These are phyloP conservation scores for Dendronephthya gigantea DNA, from an alignment of 64 coral and sea anemone species.

Conservation along the genomic window DNA sequence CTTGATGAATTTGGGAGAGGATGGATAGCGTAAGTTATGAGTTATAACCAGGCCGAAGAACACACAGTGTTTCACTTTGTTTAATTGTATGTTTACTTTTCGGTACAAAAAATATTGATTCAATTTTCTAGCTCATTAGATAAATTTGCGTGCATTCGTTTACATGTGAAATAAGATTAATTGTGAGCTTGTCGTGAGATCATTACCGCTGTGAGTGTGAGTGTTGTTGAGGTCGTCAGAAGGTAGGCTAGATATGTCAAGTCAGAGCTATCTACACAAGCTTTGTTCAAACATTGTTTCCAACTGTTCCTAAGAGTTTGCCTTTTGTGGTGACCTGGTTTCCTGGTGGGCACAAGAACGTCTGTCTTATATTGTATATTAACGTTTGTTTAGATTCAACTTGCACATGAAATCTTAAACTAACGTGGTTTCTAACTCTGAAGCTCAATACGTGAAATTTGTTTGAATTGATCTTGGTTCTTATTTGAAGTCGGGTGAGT, in stretches of 20 bases:
- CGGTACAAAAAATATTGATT: not conserved
- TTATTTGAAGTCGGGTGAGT: too few relatives aligned
- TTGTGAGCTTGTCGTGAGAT: not conserved
- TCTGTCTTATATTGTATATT: not conserved
- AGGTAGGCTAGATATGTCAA: not conserved
- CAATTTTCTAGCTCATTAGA: slow-evolving; percentile 1
- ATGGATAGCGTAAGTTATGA: too few relatives aligned
- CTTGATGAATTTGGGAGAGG: too few relatives aligned
- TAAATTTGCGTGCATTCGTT: not conserved
- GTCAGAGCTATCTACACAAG: not conserved
- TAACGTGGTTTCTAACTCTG: not conserved
- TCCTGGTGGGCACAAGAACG: not conserved
- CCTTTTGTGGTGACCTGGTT: not conserved
- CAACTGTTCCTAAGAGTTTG: not conserved
- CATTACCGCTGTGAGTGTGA: not conserved
- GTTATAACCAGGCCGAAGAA: not conserved
- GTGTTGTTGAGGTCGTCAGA: not conserved
- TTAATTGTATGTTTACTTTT: not conserved
- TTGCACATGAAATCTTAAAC: not conserved
- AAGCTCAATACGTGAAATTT: too few relatives aligned
- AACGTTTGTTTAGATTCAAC: not conserved
- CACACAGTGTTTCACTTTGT: not conserved
- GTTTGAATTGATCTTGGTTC: too few relatives aligned
- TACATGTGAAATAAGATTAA: too few relatives aligned
- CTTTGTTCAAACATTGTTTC: not conserved